Conservation (phyloP, 2,113 vertebrate genomes). For the Notarius quadriscutis region DNA sequence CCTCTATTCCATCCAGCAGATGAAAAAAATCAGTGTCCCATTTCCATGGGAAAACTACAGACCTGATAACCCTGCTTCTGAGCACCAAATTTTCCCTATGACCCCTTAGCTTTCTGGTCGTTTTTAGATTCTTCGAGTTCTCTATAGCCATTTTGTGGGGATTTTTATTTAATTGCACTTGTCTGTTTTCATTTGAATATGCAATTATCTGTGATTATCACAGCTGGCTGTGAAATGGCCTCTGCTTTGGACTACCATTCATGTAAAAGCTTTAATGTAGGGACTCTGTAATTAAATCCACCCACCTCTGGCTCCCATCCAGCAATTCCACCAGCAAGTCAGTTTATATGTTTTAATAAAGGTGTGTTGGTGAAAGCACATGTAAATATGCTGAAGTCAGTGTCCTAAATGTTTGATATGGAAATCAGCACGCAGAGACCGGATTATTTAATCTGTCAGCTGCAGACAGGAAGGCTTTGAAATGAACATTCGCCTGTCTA, state of each 20-base stretch:
- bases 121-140: neutral
- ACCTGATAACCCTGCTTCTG: neutral
- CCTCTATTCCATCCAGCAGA: neutral
- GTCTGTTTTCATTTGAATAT: slow-evolving; percentile 8
- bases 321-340: slow-evolving; percentile 1
- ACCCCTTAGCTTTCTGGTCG: neutral
- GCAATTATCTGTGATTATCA: slow-evolving; percentile 4
- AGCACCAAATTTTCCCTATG: too few species aligned
- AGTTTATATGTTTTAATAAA: neutral
- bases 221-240: neutral
- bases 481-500: slow-evolving; percentile 7
- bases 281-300: slow-evolving; percentile 5
- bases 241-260: neutral
- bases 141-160: neutral
- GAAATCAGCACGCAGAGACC: neutral
- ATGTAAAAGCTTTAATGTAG: slow-evolving; percentile 20
- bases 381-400: slow-evolving; percentile 10
- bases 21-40: neutral
- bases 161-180: neutral
- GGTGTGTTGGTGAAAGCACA: neutral
- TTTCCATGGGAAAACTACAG: neutral
- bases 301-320: neutral
- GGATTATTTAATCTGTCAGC: slow-evolving; percentile 19
- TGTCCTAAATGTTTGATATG: slow-evolving; percentile 16
- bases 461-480: slow-evolving; percentile 7